A percentile compares a stretch with the other conserved stretches of the same genome.
phyloP scores from a whole-genome alignment of 2,113 vertebrate species.

The Donacobius atricapilla region DNA sequence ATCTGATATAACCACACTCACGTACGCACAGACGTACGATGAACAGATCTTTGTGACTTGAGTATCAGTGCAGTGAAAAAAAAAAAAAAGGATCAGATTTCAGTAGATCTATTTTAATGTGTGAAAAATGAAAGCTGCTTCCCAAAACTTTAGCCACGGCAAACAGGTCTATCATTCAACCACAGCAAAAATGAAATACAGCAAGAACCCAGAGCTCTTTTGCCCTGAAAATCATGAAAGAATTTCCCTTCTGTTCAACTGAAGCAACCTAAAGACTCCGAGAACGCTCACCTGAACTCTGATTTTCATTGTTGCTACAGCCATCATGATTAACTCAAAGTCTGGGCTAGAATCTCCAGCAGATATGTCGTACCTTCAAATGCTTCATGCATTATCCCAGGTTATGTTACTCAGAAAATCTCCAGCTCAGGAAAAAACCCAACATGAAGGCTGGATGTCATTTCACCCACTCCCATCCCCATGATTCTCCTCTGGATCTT shows the following conservation, averaged over 20 bases:
- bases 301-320: background rate
- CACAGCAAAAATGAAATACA: background rate
- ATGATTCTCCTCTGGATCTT: background rate
- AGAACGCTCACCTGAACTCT: background rate
- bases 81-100: background rate
- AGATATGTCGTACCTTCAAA: background rate
- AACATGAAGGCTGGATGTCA: background rate
- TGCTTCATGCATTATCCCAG: background rate
- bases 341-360: background rate
- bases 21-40: fast-evolving
- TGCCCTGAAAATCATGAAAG: background rate
- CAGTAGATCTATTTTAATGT: background rate
- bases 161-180: background rate
- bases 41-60: background rate
- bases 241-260: background rate
- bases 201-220: background rate
- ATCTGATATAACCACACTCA: background rate
- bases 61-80: background rate
- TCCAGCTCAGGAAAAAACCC: background rate
- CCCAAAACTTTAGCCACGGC: background rate
- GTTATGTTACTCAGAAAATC: background rate
- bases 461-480: background rate
- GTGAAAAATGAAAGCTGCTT: conserved; percentile 17
- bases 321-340: background rate
- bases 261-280: background rate